These are phyloP conservation scores for Clarias laeviceps DNA, from an alignment of 2,797 vertebrate genomes.

Conservation along the genomic window DNA sequence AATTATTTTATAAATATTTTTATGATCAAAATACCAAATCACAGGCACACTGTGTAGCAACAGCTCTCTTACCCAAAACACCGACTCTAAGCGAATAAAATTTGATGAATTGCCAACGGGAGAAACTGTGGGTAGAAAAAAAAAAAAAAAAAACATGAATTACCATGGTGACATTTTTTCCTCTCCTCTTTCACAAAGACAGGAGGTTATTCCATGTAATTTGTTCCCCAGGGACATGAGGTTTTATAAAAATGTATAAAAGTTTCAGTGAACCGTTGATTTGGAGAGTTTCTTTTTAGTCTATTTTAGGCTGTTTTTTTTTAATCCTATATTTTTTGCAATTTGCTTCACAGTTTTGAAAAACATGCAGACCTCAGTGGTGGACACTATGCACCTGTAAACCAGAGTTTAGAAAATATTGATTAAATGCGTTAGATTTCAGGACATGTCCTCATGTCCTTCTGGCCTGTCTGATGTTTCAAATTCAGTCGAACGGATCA, in stretches of 20 bases:
- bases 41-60: conserved; percentile 60
- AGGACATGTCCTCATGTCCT: background rate
- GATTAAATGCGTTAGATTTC: background rate
- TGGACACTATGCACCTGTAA: background rate
- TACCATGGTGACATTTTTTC: conserved; percentile 64
- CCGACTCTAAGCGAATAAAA: conserved; percentile 58
- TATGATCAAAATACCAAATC: conserved; percentile 65
- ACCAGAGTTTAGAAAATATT: background rate
- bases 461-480: background rate
- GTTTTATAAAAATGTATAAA: background rate
- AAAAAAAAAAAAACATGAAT: conserved; percentile 47
- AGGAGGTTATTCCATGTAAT: conserved; percentile 59
- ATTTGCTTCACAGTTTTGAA: no score
- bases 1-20: conserved; percentile 67
- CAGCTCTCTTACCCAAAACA: conserved; percentile 52
- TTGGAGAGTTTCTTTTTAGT: background rate
- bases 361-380: background rate
- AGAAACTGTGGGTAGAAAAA: conserved; percentile 45
- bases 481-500: background rate
- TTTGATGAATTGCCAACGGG: conserved; percentile 55
- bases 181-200: conserved; percentile 54
- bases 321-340: background rate
- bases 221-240: background rate
- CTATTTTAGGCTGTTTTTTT: background rate
- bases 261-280: background rate